Conservation (phyloP, 2,888 invertebrate species). For the Candidula unifasciata region DNA sequence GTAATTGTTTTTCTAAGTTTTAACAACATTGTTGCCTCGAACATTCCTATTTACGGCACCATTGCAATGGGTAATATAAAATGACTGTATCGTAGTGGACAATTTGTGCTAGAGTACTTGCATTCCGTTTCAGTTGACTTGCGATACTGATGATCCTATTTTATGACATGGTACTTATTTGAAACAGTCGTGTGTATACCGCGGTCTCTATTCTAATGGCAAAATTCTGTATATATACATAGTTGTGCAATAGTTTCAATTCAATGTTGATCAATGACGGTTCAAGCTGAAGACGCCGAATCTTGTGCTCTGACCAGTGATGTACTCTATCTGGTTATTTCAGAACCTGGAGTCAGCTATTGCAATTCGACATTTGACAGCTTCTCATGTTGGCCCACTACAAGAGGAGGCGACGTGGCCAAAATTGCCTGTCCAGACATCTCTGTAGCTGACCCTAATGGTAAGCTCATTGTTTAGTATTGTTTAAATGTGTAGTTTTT, state of each 20-base stretch:
- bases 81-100: too few species aligned
- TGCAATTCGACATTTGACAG: constrained; percentile 43
- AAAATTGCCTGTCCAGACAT: constrained; percentile 26
- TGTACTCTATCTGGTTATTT: background rate
- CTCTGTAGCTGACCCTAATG: background rate
- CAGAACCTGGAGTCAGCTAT: constrained; percentile 40
- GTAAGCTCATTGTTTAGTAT: constrained; percentile 10
- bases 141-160: too few species aligned
- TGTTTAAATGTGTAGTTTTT: background rate
- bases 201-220: too few species aligned
- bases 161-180: too few species aligned
- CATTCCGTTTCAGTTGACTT: too few species aligned
- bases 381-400: constrained; percentile 43
- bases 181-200: too few species aligned
- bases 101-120: too few species aligned
- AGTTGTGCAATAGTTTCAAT: background rate
- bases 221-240: too few species aligned
- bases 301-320: background rate
- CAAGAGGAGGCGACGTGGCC: constrained; percentile 22
- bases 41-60: too few species aligned
- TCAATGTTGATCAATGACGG: background rate
- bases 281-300: background rate
- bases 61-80: too few species aligned
- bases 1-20: too few species aligned
- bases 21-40: too few species aligned